A percentile compares a stretch with the other conserved stretches of the same genome.
Conservation (phyloP, 2,888 invertebrate genomes). For the Ectemnius cavifrons region DNA sequence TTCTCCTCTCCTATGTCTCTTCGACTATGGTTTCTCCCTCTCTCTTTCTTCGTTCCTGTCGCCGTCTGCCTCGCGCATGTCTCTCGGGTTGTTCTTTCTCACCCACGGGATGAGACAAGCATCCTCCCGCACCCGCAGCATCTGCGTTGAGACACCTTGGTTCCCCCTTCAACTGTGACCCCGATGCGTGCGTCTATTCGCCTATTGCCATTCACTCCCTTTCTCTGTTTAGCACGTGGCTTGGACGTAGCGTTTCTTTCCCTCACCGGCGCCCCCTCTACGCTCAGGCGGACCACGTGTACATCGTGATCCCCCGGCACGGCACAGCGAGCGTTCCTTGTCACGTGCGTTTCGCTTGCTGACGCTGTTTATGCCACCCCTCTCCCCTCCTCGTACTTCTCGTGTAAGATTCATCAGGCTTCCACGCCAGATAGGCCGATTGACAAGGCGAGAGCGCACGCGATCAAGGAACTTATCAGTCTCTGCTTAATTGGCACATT, state of each 20-base stretch:
- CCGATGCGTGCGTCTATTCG: neutral
- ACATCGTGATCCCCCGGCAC: conserved; percentile 14
- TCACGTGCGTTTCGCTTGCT: conserved; percentile 43
- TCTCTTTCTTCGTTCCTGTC: conserved; percentile 17
- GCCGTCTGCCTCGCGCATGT: neutral
- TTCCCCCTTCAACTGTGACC: neutral
- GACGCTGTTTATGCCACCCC: conserved; percentile 13
- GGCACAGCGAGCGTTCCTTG: conserved; percentile 9
- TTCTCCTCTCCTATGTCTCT: neutral
- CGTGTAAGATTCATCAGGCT: neutral
- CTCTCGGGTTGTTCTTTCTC: neutral
- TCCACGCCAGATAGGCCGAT: neutral
- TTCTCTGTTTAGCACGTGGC: conserved; percentile 5
- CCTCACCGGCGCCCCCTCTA: neutral
- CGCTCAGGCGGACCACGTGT: conserved; percentile 37
- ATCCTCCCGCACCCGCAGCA: neutral
- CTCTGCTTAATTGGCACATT: no score
- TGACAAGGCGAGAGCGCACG: no score
- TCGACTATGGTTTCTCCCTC: neutral
- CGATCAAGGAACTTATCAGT: no score
- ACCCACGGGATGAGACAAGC: neutral
- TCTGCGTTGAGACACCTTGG: neutral
- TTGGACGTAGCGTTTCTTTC: neutral
- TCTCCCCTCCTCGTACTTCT: neutral
- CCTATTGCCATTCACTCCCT: neutral